phyloP scores from a whole-genome alignment of 2,888 invertebrate species.

The Tenthredo livida region DNA sequence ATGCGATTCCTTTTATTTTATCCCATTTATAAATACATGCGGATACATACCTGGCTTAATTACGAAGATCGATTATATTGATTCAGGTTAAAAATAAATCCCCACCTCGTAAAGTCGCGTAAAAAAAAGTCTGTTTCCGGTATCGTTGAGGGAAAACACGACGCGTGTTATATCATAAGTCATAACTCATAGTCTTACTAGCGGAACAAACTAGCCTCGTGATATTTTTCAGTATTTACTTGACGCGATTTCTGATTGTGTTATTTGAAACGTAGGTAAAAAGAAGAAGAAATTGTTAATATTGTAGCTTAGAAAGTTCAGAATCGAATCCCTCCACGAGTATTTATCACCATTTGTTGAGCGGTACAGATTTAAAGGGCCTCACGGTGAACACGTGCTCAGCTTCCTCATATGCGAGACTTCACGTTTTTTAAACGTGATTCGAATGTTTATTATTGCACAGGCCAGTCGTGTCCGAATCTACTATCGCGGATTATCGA shows the following conservation, averaged over 20 bases:
- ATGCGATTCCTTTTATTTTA: neutral
- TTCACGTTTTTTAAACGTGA: slow-evolving; percentile 37
- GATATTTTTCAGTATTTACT: neutral
- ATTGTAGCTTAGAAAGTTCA: slow-evolving; percentile 20
- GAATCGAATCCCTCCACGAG: neutral
- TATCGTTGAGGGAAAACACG: neutral
- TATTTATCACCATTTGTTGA: neutral
- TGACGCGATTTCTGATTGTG: slow-evolving; percentile 3
- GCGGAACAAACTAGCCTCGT: slow-evolving; percentile 4
- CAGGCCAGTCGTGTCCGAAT: neutral
- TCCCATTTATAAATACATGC: neutral
- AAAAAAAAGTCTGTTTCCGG: neutral
- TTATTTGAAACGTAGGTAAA: neutral
- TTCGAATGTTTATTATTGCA: slow-evolving; percentile 18
- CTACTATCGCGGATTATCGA: neutral
- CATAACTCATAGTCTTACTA: neutral
- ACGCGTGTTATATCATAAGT: neutral
- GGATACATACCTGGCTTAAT: neutral
- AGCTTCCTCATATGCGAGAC: slow-evolving; percentile 36
- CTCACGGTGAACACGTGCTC: slow-evolving; percentile 34
- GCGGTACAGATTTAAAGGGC: slow-evolving; percentile 32
- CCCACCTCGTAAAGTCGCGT: neutral
- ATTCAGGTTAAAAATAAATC: neutral
- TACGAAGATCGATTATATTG: neutral
- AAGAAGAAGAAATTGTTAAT: neutral